Conservation (phyloP, 2,888 invertebrate species). For the Drosophila anomalata region DNA sequence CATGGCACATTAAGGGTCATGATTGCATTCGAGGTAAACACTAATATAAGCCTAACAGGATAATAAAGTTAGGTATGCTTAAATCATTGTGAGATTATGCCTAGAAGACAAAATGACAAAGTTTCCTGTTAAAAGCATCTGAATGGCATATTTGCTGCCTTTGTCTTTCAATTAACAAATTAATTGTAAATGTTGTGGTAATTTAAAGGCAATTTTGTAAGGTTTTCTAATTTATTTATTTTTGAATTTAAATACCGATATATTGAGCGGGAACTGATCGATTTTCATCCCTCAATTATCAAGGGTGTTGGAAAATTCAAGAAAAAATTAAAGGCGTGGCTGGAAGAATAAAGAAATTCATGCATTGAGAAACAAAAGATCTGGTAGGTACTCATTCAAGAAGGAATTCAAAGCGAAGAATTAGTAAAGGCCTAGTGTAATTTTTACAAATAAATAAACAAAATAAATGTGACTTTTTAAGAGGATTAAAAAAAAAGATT, state of each 20-base stretch:
- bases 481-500: too few relatives aligned
- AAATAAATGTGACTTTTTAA: too few relatives aligned
- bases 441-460: too few relatives aligned
- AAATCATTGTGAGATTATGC: neutral
- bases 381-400: neutral
- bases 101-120: neutral
- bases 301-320: neutral
- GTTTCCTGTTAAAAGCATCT: neutral
- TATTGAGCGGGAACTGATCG: neutral
- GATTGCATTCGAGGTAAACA: conserved; percentile 35
- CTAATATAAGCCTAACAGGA: conserved; percentile 1
- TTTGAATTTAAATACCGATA: conserved; percentile 1
- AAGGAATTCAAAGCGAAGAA: neutral
- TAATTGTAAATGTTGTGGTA: neutral
- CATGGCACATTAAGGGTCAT: conserved; percentile 58
- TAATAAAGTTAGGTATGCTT: neutral
- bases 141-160: neutral
- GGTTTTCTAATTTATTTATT: neutral
- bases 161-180: neutral
- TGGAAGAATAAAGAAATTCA: neutral
- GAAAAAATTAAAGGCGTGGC: conserved; percentile 1
- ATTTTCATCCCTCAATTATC: neutral
- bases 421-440: neutral
- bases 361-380: neutral
- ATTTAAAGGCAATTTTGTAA: too few relatives aligned